Evolutionary conservation across 2,797 vertebrate species (phyloP).

Genomic region (Podargus strigoides): DNA sequence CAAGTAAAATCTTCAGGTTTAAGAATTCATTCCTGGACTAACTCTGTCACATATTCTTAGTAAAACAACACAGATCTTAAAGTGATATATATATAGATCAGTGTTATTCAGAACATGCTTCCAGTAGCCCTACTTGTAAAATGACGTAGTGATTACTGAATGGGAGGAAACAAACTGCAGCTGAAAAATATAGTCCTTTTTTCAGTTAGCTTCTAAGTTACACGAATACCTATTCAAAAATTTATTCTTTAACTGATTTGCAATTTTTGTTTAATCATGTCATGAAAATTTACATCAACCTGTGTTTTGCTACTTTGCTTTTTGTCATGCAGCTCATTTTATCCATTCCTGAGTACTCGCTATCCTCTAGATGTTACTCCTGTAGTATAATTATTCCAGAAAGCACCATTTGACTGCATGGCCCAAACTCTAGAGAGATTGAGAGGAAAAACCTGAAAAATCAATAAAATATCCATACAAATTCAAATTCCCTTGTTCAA

Average conservation of each 20-base stretch:
- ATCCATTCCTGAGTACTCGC: not conserved
- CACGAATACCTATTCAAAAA: not conserved
- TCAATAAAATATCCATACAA: not conserved
- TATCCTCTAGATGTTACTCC: not conserved
- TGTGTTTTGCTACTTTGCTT: not conserved
- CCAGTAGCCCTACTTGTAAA: not conserved
- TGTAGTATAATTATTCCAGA: not conserved
- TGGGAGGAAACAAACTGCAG: not conserved
- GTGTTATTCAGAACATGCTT: not conserved
- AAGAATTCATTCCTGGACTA: not conserved
- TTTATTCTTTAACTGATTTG: not conserved
- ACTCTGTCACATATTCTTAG: not conserved
- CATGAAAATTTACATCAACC: not conserved
- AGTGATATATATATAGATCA: accelerated
- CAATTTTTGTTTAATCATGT: not conserved
- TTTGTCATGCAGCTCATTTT: not conserved
- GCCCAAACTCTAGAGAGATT: not conserved
- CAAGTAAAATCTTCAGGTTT: not conserved
- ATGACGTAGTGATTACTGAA: not conserved
- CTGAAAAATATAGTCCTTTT: not conserved
- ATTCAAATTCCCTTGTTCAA: not conserved
- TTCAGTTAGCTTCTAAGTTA: not conserved
- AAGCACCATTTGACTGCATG: not conserved
- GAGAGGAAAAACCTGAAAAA: not conserved
- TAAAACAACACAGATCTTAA: not conserved